Conservation (phyloP, 2,113 vertebrate species). For the Dromas ardeola region DNA sequence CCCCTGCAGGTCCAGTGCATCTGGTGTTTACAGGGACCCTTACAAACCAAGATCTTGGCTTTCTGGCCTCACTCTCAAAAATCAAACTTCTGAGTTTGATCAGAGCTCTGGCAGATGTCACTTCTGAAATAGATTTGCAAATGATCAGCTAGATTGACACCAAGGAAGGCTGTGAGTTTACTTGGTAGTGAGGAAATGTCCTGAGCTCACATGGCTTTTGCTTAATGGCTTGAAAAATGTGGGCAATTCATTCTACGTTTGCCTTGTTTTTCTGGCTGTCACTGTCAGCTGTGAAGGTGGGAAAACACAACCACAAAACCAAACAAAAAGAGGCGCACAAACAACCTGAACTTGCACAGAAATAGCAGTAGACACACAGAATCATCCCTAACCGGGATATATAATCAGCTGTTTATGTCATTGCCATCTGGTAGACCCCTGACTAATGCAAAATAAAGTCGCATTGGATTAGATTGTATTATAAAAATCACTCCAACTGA, state of each 20-base stretch:
- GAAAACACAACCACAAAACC: neutral
- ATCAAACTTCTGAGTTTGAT: neutral
- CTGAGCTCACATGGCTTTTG: neutral
- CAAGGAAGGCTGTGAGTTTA: neutral
- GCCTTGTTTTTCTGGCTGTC: neutral
- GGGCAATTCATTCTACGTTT: neutral
- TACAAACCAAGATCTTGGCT: neutral
- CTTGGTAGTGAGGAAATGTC: neutral
- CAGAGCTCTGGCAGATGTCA: neutral
- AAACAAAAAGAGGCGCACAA: neutral
- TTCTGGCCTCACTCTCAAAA: neutral
- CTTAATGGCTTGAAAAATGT: neutral
- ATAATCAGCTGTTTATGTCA: neutral
- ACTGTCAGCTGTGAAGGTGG: neutral
- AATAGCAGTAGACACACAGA: neutral
- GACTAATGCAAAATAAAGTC: neutral
- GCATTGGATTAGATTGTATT: neutral
- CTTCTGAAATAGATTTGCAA: neutral
- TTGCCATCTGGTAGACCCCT: neutral
- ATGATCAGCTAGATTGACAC: neutral
- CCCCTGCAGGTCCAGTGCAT: neutral
- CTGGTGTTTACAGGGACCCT: neutral
- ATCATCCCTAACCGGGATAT: neutral
- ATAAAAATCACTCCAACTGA: neutral
- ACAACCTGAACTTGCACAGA: neutral